phyloP scores from a whole-genome alignment of 2,797 vertebrate genomes.

The Hybognathus amarus region DNA sequence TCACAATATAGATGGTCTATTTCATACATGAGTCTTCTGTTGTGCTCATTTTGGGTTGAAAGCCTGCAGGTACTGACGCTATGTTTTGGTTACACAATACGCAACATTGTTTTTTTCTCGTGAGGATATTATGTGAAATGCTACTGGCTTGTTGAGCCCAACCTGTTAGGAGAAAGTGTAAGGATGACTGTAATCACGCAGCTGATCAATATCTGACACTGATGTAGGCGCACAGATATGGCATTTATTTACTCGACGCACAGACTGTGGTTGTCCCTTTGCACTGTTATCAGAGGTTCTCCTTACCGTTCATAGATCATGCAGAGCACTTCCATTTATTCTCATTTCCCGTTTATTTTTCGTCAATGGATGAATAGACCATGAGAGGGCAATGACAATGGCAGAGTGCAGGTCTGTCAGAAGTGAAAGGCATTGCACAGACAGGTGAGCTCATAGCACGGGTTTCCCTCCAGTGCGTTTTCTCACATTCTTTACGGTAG shows the following conservation, averaged over 20 bases:
- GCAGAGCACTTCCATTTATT: slow-evolving; percentile 37
- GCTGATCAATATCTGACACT: slow-evolving; percentile 39
- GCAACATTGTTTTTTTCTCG: slow-evolving; percentile 10
- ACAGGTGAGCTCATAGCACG: slow-evolving; percentile 52
- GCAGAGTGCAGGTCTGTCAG: slow-evolving; percentile 40
- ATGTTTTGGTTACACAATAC: slow-evolving; percentile 42
- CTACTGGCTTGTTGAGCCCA: neutral
- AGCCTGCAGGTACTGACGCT: slow-evolving; percentile 40
- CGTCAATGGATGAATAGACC: slow-evolving; percentile 50
- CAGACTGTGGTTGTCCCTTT: slow-evolving; percentile 26
- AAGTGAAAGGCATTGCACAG: slow-evolving; percentile 48
- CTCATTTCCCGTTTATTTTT: slow-evolving; percentile 50
- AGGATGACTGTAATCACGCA: slow-evolving; percentile 13
- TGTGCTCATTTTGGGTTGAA: slow-evolving; percentile 37
- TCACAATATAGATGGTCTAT: slow-evolving; percentile 59
- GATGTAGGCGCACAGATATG: slow-evolving; percentile 8
- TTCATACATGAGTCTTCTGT: slow-evolving; percentile 47
- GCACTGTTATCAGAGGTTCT: slow-evolving; percentile 21
- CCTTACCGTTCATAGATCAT: slow-evolving; percentile 25
- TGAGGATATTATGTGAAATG: slow-evolving; percentile 2
- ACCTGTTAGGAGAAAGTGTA: neutral
- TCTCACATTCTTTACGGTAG: slow-evolving; percentile 48
- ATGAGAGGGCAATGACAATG: slow-evolving; percentile 50
- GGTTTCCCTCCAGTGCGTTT: slow-evolving; percentile 34
- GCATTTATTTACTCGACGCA: slow-evolving; percentile 50